Base-by-base conservation (phyloP, 1,140 invertebrate genomes). In the Brachionus calyciflorus region DNA sequence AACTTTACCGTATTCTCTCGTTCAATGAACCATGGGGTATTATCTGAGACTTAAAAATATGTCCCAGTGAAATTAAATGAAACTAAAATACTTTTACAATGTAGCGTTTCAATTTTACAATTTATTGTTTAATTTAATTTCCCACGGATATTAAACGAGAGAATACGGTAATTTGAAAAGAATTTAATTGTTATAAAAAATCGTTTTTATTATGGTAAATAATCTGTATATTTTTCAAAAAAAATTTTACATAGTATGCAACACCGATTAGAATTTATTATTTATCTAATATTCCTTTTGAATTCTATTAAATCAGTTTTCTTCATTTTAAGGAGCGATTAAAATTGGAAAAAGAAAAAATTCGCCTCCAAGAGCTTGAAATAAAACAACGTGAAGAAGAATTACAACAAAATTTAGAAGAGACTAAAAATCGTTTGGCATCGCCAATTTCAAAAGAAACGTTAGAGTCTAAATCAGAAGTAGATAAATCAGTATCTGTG, bases 331-430 rank as follows among this genome's bases (percentile, higher is more conserved):
- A 73, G 69, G 69, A 73, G 26, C 19, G 69, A 10, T 30, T 73
- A 14, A 73, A 73, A 55, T 55, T 73, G n/a, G 69, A 73, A 73
- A 73, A 73, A 51, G 69, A 73, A 51, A 73, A 55, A 73, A 33
- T 73, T 14, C 44, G 69, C 2, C 21, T 73, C 12, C 69, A 73
- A 51, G 69, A 73, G 21, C 69, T 73, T 24, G 69, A 73, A 55
- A 51, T 73, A 17, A 73, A 73, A 46, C 69, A 73, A 37, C 46
- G 69, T 0, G 69, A 73, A 73, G 46, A 51, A 19, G 69, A 73
- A 17, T 12, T 73, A 6, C 49, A 55, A 40, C 30, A 73, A 73
- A 73, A 51, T 17, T 21, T 73, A 21, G 69, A 73, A 6, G 69
- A 73, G 17, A 73, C 12, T 14, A 37, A 17, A 37, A 55, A 12